phyloP scores from a whole-genome alignment of 1,140 invertebrate genomes.

The Latrodectus geometricus region DNA sequence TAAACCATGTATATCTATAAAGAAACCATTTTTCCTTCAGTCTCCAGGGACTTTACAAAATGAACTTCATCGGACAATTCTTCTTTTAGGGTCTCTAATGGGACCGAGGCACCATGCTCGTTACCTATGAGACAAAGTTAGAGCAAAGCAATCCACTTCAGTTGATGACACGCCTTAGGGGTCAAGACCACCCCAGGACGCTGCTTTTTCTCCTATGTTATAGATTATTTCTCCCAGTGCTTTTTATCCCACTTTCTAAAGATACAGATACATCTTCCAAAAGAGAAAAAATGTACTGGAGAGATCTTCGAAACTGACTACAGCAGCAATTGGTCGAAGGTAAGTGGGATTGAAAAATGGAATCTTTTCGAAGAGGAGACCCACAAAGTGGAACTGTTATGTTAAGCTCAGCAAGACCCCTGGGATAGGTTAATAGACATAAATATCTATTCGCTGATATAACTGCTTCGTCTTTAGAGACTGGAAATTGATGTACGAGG shows the following conservation, averaged over 20 bases:
- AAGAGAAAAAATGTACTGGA: no score
- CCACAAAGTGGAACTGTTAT: neutral
- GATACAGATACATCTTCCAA: no score
- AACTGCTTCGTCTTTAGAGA: no score
- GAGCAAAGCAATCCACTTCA: neutral
- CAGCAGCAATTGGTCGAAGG: neutral
- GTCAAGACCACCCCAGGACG: neutral
- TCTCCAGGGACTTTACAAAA: neutral
- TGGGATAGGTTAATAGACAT: neutral
- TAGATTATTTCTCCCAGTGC: neutral
- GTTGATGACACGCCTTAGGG: neutral
- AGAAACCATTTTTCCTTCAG: neutral
- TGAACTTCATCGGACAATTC: neutral
- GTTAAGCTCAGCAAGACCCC: neutral
- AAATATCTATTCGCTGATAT: no score
- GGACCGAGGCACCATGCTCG: neutral
- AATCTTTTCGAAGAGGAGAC: neutral
- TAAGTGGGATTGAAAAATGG: neutral
- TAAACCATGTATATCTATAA: no score
- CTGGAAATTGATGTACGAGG: no score
- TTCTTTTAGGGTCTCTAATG: neutral
- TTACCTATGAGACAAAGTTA: neutral
- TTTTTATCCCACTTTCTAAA: neutral
- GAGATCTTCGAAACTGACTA: no score
- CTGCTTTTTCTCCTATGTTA: neutral